A percentile compares a stretch with the other conserved stretches of the same genome.
Conservation (phyloP, 2,888 invertebrate genomes). For the Pristionchus mayeri region DNA sequence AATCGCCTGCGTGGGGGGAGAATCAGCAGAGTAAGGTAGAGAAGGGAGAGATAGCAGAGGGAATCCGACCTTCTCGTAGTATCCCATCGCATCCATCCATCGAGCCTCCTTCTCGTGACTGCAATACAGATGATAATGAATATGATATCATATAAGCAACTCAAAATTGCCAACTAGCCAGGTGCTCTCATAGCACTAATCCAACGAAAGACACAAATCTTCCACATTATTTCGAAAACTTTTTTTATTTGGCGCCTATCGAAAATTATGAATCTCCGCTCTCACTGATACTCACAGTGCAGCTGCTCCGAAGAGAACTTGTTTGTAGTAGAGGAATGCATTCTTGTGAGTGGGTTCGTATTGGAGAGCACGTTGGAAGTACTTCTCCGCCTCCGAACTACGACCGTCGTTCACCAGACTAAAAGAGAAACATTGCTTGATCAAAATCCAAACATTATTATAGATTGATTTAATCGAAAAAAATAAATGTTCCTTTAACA, state of each 20-base stretch:
- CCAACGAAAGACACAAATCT: too few species aligned
- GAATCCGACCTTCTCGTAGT: slow-evolving; percentile 33
- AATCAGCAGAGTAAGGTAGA: too few species aligned
- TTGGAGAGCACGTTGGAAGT: slow-evolving; percentile 41
- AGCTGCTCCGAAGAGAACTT: slow-evolving; percentile 32
- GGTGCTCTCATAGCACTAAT: too few species aligned
- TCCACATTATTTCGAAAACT: too few species aligned
- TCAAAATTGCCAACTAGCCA: too few species aligned
- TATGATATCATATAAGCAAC: too few species aligned
- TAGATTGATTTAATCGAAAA: neutral
- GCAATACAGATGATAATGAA: too few species aligned
- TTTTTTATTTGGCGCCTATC: too few species aligned
- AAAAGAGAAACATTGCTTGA: neutral
- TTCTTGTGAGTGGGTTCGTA: slow-evolving; percentile 43
- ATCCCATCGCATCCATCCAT: slow-evolving; percentile 47
- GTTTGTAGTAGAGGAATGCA: slow-evolving; percentile 44
- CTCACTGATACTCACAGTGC: slow-evolving; percentile 30
- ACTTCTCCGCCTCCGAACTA: slow-evolving; percentile 30
- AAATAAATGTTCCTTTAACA: neutral
- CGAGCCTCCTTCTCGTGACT: slow-evolving; percentile 45
- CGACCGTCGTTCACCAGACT: slow-evolving; percentile 47
- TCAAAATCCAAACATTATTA: neutral
- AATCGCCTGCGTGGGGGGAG: slow-evolving; percentile 13
- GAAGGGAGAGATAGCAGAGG: too few species aligned
- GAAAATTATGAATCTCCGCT: neutral